Base-by-base conservation (phyloP, 92 coral and sea anemone species). In the Bergia puertoricense region DNA sequence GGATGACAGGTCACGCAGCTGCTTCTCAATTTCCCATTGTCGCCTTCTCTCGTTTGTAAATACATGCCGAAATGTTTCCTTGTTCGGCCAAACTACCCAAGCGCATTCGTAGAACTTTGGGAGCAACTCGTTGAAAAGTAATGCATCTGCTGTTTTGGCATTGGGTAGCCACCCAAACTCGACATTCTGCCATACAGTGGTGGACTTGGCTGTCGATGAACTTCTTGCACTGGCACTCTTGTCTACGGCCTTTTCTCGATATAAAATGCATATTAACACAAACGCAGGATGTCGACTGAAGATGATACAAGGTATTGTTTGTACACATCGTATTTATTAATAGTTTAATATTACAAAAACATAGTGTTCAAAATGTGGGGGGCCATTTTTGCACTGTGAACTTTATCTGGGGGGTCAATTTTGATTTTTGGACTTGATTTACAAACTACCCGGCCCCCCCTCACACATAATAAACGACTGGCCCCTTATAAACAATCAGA, bases 191-290 rank as follows among this genome's bases (percentile, higher is more conserved):
- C 74, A 68, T 68, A 30, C 30, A 30, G 30, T 30, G 30, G 30
- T 68, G 36, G 74, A 16, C 74, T 68, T 22, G 36, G 30, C 37
- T 68, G 30, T 22, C 30, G 5, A 16, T 68, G 74, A 22, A 22
- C 37, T 68, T 68, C 36, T 68, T 68, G 36, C 74, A 16, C 30
- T 22, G 36, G 8, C 74, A 16, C 74, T 68, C 36, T 68, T 22
- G 5, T 16, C 76, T 72, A 72, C 44, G 43, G 13, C 39, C 41
- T 72, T 73, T 73, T 73, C 77, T 39, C 46, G 16, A 73, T 73
- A 73, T 73, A 73, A 73, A 73, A 73, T 73, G 77, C 77, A 73
- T 73, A 73, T 37, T 37, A 73, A 73, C 77, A 73, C 77, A 73
- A 36, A 73, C 6, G 75, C 75, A 30, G 41, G 75, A 69, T 69